Base-by-base conservation (phyloP, 2,113 vertebrate genomes). In the Aramus guarauna region DNA sequence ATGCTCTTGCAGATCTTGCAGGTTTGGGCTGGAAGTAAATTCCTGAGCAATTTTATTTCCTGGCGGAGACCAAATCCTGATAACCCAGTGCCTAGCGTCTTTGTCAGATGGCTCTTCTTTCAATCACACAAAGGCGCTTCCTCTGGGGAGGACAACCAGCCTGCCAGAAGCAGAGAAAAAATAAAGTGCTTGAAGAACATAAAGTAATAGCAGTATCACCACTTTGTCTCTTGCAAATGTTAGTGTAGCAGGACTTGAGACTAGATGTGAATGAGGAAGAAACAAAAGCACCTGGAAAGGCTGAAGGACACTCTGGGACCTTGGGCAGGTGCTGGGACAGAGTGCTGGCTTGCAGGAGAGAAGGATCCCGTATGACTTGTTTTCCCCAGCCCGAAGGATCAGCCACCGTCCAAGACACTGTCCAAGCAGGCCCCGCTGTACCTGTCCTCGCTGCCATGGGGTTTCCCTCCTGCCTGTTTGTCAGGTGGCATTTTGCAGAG, bases 271-370 rank as follows among this genome's bases (percentile, higher is more conserved):
- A 30, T 5, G 5, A 75, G 7, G 27, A 59, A 66, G 58, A 53
- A 71, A 48, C 11, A 34, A 48, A 85, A 75, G 5, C 11, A 13
- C 7, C 37, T 72, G 48, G 37, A 27, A 92, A 47, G 17, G 22
- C 47, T 3, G 2, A 68, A 19, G 5, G n/a, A 5, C 29, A 72
- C 37, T 10, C 24, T n/a, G 3, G 32, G 11, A 37, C 32, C 5
- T 26, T 0, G 1, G 26, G 5, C 1, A 1, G 19, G 4, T n/a
- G 14, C 41, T 39, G 56, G 34, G 22, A 12, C 8, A 63, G n/a
- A 17, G 10, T 64, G 52, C 53, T 79, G 43, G 14, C 27, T 69
- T 78, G 58, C 39, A 76, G 30, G 9, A 2, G 7, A 60, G 58
- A 41, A 50, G 0, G 1, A 37, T 66, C 11, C 18, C 4, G 0